These are phyloP conservation scores for Marmota monax DNA, from an alignment of 2,113 vertebrate species.

Conservation along the genomic window DNA sequence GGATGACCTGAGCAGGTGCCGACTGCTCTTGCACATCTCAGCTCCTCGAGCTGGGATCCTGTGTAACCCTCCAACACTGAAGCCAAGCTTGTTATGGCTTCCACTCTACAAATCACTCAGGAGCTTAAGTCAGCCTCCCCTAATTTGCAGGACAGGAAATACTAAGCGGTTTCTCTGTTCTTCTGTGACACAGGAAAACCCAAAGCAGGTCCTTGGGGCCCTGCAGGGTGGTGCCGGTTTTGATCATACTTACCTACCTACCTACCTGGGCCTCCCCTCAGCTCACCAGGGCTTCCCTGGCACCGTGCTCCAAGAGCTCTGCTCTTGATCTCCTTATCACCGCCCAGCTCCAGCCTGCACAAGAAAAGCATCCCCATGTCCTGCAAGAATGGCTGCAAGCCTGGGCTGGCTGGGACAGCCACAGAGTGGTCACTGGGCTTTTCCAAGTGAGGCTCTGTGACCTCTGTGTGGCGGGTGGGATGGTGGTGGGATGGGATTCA, in stretches of 20 bases:
- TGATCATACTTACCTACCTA: rapidly evolving
- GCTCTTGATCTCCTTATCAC: neutral
- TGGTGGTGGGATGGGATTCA: too few relatives aligned
- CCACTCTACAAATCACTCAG: neutral
- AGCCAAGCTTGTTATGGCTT: neutral
- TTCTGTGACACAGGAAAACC: neutral
- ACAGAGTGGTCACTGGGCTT: neutral
- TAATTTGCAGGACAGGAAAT: neutral
- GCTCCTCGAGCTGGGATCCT: neutral
- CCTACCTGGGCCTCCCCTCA: neutral
- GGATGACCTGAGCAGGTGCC: neutral
- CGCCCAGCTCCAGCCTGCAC: neutral
- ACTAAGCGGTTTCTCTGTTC: neutral
- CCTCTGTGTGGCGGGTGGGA: rapidly evolving
- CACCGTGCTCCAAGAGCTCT: rapidly evolving
- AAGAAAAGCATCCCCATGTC: too few relatives aligned
- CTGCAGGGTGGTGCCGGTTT: too few relatives aligned
- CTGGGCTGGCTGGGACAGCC: neutral
- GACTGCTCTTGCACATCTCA: rapidly evolving
- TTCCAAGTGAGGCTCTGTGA: neutral
- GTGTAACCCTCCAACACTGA: neutral
- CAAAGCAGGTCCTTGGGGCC: too few relatives aligned
- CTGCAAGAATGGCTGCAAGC: rapidly evolving
- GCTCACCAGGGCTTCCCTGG: neutral
- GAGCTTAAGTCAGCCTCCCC: neutral